Percentiles rank a stretch among this genome's conserved stretches.
phyloP scores from a whole-genome alignment of 2,888 invertebrate genomes.

The Agriopis aurantiaria region DNA sequence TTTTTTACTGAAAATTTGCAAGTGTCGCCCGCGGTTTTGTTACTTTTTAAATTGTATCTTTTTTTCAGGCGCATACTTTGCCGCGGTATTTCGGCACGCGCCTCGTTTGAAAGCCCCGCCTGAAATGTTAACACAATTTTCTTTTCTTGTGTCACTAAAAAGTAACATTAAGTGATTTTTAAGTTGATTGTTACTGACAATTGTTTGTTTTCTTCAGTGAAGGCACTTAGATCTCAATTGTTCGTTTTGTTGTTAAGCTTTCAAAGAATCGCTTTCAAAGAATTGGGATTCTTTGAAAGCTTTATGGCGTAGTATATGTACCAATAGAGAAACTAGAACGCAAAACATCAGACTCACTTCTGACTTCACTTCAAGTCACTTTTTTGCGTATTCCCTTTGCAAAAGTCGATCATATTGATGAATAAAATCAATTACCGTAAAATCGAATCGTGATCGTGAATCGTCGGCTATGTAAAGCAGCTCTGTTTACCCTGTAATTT shows the following conservation, averaged over 20 bases:
- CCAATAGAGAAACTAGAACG: too few relatives aligned
- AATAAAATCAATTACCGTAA: too few relatives aligned
- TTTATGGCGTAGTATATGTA: too few relatives aligned
- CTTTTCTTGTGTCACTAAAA: constrained; percentile 7
- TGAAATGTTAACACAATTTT: constrained; percentile 28
- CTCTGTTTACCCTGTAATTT: too few relatives aligned
- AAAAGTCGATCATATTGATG: too few relatives aligned
- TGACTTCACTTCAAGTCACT: too few relatives aligned
- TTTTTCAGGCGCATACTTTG: constrained; percentile 57
- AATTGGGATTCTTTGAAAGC: background rate
- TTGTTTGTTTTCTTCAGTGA: background rate
- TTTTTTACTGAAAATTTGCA: constrained; percentile 78
- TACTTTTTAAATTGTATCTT: constrained; percentile 51
- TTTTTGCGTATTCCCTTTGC: too few relatives aligned
- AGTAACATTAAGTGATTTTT: constrained; percentile 21
- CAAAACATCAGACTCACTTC: too few relatives aligned
- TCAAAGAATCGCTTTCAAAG: background rate
- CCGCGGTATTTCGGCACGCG: constrained; percentile 62
- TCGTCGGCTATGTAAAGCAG: too few relatives aligned
- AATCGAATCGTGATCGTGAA: too few relatives aligned
- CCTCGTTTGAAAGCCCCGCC: constrained; percentile 73
- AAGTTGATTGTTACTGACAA: background rate
- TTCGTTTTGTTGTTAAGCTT: background rate
- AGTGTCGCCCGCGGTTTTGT: constrained; percentile 70
- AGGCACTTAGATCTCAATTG: background rate